Evolutionary conservation across 2,113 vertebrate genomes (phyloP).

Genomic region (Takifugu flavidus): DNA sequence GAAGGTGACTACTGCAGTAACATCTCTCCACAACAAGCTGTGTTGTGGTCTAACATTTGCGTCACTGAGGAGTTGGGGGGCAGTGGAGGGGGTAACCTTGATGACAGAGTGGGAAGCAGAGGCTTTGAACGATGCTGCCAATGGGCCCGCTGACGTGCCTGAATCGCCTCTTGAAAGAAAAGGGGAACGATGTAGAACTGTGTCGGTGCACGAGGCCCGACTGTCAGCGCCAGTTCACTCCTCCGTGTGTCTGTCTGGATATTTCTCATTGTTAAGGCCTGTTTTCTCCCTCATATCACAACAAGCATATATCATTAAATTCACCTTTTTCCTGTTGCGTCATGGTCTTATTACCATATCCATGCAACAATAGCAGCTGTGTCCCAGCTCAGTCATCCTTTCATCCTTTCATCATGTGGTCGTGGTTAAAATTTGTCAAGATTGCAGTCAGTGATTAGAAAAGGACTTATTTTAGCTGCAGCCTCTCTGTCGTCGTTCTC

Average conservation of each 20-base stretch:
- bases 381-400: background rate
- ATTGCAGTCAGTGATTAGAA: no score
- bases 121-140: conserved; percentile 18
- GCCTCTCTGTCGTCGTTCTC: background rate
- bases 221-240: conserved; percentile 4
- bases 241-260: background rate
- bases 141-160: conserved; percentile 28
- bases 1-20: background rate
- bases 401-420: background rate
- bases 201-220: conserved; percentile 19
- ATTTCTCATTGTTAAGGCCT: background rate
- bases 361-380: background rate
- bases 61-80: background rate
- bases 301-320: background rate
- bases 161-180: conserved; percentile 36
- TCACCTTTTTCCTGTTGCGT: background rate
- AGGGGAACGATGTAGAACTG: conserved; percentile 9
- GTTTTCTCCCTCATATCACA: background rate
- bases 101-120: background rate
- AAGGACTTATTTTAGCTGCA: background rate
- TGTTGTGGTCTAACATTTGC: background rate
- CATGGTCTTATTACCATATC: background rate
- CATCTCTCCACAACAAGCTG: background rate
- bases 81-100: background rate
- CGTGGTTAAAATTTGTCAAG: conserved; percentile 8